Conservation (phyloP, 2,888 invertebrate species). For the Leistus spinibarbis region DNA sequence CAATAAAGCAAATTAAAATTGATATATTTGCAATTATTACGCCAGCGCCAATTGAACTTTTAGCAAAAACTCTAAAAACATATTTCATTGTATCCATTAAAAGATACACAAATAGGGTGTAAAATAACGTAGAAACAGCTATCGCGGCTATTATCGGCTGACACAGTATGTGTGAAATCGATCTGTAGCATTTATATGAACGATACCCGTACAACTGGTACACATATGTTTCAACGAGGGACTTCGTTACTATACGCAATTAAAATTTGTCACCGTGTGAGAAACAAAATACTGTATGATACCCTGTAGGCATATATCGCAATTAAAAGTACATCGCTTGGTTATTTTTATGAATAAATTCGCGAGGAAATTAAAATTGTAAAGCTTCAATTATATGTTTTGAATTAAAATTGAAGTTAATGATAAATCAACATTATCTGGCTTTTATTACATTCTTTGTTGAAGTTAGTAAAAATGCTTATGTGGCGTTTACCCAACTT, state of each 20-base stretch:
- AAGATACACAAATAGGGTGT: constrained; percentile 1
- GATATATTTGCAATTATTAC: not conserved
- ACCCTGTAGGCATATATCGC: not conserved
- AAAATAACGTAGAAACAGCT: not conserved
- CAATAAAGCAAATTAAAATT: too few species aligned
- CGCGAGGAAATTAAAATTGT: not conserved
- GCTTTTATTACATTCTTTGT: too few species aligned
- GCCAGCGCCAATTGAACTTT: not conserved
- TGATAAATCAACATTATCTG: too few species aligned
- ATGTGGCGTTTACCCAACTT: too few species aligned
- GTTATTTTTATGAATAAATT: not conserved
- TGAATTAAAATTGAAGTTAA: too few species aligned
- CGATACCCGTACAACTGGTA: not conserved
- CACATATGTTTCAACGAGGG: not conserved
- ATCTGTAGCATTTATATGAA: not conserved
- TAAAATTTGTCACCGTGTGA: not conserved
- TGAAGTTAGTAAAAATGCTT: too few species aligned
- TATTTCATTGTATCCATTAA: not conserved
- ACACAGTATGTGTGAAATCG: not conserved
- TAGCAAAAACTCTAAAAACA: not conserved
- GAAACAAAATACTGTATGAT: not conserved
- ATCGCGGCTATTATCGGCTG: constrained; percentile 1
- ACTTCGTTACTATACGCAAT: not conserved
- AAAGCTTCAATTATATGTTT: too few species aligned
- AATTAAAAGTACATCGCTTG: not conserved